Percentiles rank a stretch among this genome's conserved stretches.
phyloP scores from a whole-genome alignment of 2,888 invertebrate genomes.

The Muschampia plurimacula region DNA sequence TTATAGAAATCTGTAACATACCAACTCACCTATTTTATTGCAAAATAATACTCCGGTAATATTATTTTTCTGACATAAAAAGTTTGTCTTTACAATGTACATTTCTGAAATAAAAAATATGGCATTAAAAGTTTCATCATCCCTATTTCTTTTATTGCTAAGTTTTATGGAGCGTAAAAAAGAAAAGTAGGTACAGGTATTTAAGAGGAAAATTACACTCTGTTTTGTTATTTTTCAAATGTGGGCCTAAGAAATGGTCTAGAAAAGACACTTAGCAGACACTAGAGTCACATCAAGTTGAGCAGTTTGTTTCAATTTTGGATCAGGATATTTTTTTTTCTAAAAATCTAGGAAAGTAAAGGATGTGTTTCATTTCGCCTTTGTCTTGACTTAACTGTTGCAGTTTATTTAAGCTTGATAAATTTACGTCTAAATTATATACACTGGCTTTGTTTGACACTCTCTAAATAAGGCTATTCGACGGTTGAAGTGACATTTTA shows the following conservation, averaged over 20 bases:
- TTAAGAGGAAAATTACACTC: conserved; percentile 34
- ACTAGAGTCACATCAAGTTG: conserved; percentile 19
- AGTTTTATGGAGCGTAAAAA: conserved; percentile 32
- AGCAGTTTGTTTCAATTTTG: conserved; percentile 9
- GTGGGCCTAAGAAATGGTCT: conserved; percentile 25
- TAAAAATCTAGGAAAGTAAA: background rate
- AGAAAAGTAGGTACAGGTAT: conserved; percentile 27
- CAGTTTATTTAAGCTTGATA: too few relatives aligned
- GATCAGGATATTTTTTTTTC: background rate
- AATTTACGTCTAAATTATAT: too few relatives aligned
- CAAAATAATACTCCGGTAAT: too few relatives aligned
- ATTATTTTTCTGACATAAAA: too few relatives aligned
- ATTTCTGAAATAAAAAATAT: conserved; percentile 13
- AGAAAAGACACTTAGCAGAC: conserved; percentile 15
- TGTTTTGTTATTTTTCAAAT: conserved; percentile 28
- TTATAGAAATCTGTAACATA: too few relatives aligned
- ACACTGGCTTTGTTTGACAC: too few relatives aligned
- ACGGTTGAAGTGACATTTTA: too few relatives aligned
- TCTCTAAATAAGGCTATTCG: too few relatives aligned
- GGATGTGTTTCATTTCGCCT: background rate
- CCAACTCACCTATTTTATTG: too few relatives aligned
- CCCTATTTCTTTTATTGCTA: conserved; percentile 31
- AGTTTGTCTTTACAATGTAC: too few relatives aligned
- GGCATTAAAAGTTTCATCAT: conserved; percentile 30
- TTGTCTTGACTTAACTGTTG: background rate